A percentile compares a stretch with the other conserved stretches of the same genome.
These are phyloP conservation scores for Caenorhabditis briggsae DNA, from an alignment of 1,140 invertebrate species.

Conservation along the genomic window DNA sequence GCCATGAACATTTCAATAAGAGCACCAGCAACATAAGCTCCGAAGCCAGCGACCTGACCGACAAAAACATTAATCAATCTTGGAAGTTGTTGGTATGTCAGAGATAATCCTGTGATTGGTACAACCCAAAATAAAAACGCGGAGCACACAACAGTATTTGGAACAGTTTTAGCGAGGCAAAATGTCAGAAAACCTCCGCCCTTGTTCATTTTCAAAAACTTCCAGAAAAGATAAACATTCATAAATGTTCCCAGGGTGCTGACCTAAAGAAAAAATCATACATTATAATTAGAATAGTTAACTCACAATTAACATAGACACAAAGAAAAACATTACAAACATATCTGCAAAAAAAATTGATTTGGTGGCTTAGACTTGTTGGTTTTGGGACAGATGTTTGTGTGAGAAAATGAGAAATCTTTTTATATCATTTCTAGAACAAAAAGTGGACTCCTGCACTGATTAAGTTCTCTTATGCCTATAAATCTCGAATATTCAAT, in stretches of 20 bases:
- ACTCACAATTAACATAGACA: background rate
- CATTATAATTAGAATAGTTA: background rate
- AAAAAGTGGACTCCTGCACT: too few relatives aligned
- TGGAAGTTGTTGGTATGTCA: background rate
- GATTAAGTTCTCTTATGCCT: too few relatives aligned
- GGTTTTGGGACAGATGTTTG: background rate
- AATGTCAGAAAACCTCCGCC: background rate
- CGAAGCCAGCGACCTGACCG: background rate
- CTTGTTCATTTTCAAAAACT: background rate
- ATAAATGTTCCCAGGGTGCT: background rate
- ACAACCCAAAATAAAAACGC: background rate
- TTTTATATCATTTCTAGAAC: too few relatives aligned
- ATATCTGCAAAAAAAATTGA: background rate
- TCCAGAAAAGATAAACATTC: background rate
- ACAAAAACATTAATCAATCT: conserved; percentile 1
- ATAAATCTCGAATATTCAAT: too few relatives aligned
- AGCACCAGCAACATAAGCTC: conserved; percentile 11
- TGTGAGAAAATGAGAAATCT: too few relatives aligned
- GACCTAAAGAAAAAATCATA: background rate
- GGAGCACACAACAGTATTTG: conserved; percentile 12
- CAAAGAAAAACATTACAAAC: background rate
- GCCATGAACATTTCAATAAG: conserved; percentile 21
- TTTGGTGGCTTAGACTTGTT: too few relatives aligned
- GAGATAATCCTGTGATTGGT: background rate
- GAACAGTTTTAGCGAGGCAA: conserved; percentile 19